Evolutionary conservation across 2,888 invertebrate genomes (phyloP), one percentile per base, ranked within the genome.

Genomic region (Idaea aversata): DNA sequence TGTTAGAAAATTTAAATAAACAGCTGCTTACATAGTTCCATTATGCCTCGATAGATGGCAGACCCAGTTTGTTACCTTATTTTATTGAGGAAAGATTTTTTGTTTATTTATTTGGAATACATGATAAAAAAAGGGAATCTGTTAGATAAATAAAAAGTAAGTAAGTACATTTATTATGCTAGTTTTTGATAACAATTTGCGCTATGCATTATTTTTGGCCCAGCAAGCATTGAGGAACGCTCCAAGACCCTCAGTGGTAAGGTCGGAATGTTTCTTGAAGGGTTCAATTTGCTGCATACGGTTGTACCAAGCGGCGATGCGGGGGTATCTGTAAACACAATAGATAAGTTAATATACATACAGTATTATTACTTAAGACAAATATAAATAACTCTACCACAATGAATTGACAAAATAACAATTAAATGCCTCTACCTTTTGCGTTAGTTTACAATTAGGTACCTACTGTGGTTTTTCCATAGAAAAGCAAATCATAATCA

Each of bases 201-300:
- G 25, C 25, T 25, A 16, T 63, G 62, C 25, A 70, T 77, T 80
- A 72, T 83, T 84, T 57, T 71, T 80, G 13, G 78, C 71, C 85
- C 82, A 85, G n/a, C 57, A 66, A 1, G 57, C 15, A 4, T 75
- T 63, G 4, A 80, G 47, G 0, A 73, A 1, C n/a, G 73, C 65
- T 0, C 60, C 70, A 2, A 85, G 68, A 6, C 69, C 16, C 6
- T 73, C 65, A 0, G 74, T 71, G 10, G 82, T 79, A 0, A 78
- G 79, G 1, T 65, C 65, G 6, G 75, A 68, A 38, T 80, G 75
- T 7, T 82, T 82, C 63, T 81, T 76, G 70, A 82, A 82, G 15
- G 67, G 78, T 1, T 79, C 71, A 57, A 81, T 78, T 59, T 75
- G 64, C 25, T 78, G 68, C 38, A 87, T 63, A 16, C 71, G 72